Conservation (phyloP, 2,888 invertebrate genomes). For the Limnephilus auricula region DNA sequence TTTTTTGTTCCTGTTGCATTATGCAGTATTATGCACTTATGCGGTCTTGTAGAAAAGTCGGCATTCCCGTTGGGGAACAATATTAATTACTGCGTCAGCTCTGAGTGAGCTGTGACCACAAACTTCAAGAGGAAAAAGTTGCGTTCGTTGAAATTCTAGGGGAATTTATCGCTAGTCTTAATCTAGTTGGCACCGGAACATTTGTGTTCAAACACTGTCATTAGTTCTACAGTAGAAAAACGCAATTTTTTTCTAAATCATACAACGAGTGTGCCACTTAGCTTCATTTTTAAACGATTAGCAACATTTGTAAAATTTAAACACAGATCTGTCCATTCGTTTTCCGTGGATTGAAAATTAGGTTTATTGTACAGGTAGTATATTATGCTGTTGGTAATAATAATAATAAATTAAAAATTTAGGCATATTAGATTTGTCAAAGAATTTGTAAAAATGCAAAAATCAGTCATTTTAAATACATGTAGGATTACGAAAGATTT, state of each 20-base stretch:
- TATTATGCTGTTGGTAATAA: no score
- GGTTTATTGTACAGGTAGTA: no score
- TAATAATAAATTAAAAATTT: no score
- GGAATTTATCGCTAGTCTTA: slow-evolving; percentile 29
- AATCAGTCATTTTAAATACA: no score
- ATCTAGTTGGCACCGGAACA: background rate
- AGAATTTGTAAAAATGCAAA: no score
- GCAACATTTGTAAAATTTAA: background rate
- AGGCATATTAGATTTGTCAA: no score
- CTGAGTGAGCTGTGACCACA: background rate
- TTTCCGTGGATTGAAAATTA: background rate
- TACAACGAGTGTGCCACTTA: background rate
- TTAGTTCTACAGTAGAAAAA: background rate
- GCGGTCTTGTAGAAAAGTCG: background rate
- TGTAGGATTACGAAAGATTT: no score
- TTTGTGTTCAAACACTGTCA: slow-evolving; percentile 13
- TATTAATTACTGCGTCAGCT: background rate
- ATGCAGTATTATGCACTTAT: background rate
- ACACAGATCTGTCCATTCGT: background rate
- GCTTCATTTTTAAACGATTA: background rate
- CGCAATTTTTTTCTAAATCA: background rate
- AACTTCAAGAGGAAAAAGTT: slow-evolving; percentile 12
- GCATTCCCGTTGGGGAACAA: background rate
- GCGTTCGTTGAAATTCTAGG: background rate
- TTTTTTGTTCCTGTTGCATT: background rate